phyloP scores from a whole-genome alignment of 2,888 invertebrate genomes.

The Rhagium mordax region DNA sequence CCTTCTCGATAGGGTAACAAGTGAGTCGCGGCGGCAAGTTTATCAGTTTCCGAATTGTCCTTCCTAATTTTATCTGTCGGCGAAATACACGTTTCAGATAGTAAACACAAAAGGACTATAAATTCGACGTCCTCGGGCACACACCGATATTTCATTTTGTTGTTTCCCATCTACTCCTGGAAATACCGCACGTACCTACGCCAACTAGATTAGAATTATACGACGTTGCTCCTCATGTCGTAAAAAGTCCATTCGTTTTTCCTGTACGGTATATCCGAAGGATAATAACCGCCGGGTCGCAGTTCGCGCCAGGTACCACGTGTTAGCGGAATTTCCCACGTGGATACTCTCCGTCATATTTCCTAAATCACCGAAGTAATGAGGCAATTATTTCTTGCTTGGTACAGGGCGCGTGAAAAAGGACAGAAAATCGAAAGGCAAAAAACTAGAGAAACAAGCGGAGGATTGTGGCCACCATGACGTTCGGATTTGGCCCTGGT shows the following conservation, averaged over 20 bases:
- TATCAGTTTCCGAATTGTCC: not conserved
- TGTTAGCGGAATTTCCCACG: not conserved
- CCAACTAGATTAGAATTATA: not conserved
- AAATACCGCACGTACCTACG: not conserved
- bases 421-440: too few relatives aligned
- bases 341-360: not conserved
- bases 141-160: not conserved
- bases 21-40: too few relatives aligned
- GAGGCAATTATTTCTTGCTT: not conserved
- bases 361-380: not conserved
- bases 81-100: not conserved
- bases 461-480: too few relatives aligned
- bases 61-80: not conserved
- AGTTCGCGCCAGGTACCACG: not conserved
- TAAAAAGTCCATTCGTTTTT: not conserved
- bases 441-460: too few relatives aligned
- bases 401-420: too few relatives aligned
- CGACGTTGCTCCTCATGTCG: not conserved
- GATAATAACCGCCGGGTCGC: not conserved
- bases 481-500: too few relatives aligned
- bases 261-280: not conserved
- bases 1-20: too few relatives aligned
- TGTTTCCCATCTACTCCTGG: not conserved
- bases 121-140: not conserved
- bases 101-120: not conserved